Base-by-base conservation (phyloP, 2,797 vertebrate species). In the Rhynchonycteris naso region DNA sequence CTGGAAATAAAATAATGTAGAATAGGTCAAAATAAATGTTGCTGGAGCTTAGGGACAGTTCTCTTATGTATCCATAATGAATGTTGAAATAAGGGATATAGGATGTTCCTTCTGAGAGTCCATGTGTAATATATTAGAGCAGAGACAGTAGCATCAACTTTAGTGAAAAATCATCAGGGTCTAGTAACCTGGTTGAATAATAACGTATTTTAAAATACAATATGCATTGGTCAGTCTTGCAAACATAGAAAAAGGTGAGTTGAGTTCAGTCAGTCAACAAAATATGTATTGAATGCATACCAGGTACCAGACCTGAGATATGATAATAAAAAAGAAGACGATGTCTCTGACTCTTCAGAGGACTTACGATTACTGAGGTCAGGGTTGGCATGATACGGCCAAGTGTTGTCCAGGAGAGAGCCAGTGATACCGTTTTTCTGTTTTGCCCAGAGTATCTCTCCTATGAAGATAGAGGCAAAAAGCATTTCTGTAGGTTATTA, bases 1-100 rank as follows among this genome's bases (percentile, higher is more conserved):
- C 9, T 47, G 54, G 33, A 88, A 93, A 38, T 89, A 79, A 83
- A 89, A 78, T 94, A 81, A 87, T 85, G 47, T 75, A 30, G 38
- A 72, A 26, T 52, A 79, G 38, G 66, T 76, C 4, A 84, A 82
- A 91, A 79, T 69, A 33, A 54, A 11, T n/a, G 54, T 33, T 80
- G 24, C 11, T 71, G 28, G 14, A 92, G 16, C 43, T 79, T 87
- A 26, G 18, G 16, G 58, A 52, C 26, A 88, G 43, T 81, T 81
- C 66, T 52, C 21, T 28, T 78, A 65, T 35, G 8, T 12, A 83
- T 78, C 61, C 21, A 30, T 30, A 38, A 56, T 72, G 22, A 43
- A 72, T 92, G 86, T 50, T 76, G 21, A 72, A 85, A 35, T 85
- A 63, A n/a, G 30, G 4, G 54, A 59, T 74, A 35, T 19, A 74